These are phyloP conservation scores for Gorsachius magnificus DNA, from an alignment of 2,797 vertebrate species.

Conservation along the genomic window DNA sequence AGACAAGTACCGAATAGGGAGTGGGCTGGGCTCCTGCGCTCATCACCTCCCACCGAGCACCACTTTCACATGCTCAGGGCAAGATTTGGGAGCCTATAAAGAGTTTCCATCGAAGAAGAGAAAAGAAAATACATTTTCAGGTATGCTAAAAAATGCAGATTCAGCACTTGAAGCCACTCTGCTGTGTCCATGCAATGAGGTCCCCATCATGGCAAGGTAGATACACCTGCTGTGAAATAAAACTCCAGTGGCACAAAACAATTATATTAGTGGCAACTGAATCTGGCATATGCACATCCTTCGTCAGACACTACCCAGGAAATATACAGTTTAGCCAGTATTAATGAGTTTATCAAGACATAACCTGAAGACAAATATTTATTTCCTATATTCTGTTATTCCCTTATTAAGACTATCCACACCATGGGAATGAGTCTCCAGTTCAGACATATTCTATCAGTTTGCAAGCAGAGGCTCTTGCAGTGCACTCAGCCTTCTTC, in stretches of 20 bases:
- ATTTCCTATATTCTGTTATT: neutral
- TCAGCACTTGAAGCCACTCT: neutral
- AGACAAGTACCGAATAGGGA: neutral
- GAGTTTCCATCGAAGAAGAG: neutral
- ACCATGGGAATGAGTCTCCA: neutral
- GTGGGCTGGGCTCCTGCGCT: neutral
- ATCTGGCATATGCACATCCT: neutral
- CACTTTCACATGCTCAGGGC: neutral
- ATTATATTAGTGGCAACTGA: neutral
- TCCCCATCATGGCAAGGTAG: neutral
- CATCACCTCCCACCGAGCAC: neutral
- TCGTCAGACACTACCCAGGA: neutral
- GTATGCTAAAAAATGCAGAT: neutral
- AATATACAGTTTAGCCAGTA: neutral
- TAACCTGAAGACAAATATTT: neutral
- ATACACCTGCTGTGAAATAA: neutral
- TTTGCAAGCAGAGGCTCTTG: neutral
- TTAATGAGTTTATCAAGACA: neutral
- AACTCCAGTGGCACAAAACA: neutral
- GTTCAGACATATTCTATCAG: neutral
- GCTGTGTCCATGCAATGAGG: neutral
- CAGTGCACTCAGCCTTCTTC: neutral
- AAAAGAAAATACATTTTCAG: neutral
- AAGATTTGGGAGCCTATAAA: neutral
- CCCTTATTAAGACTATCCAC: neutral